phyloP scores from a whole-genome alignment of 2,113 vertebrate species.

The Emydocephalus ijimae region DNA sequence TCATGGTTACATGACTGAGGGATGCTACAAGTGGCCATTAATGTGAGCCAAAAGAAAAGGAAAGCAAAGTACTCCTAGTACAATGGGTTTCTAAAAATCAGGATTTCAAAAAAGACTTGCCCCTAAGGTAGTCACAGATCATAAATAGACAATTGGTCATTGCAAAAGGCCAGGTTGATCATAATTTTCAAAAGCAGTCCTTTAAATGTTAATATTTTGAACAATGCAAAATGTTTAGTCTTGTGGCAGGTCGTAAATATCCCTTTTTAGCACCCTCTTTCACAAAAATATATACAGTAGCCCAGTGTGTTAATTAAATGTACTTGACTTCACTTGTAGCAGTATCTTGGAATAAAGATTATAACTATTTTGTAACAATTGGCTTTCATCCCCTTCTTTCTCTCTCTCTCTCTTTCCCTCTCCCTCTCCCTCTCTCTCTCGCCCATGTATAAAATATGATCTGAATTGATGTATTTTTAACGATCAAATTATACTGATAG shows the following conservation, averaged over 20 bases:
- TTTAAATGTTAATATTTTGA: background rate
- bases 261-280: conserved; percentile 16
- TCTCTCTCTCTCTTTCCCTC: no score
- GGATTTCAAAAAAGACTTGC: background rate
- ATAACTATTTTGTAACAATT: conserved; percentile 56
- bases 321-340: conserved; percentile 40
- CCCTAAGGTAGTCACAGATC: background rate
- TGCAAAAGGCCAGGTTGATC: background rate
- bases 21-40: background rate
- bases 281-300: conserved; percentile 24
- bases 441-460: conserved; percentile 68
- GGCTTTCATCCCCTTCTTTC: background rate
- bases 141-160: background rate
- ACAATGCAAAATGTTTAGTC: background rate
- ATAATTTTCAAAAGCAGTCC: background rate
- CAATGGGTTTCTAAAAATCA: background rate
- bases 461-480: conserved; percentile 72
- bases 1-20: background rate
- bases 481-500: conserved; percentile 63
- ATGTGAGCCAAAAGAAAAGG: background rate
- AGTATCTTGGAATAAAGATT: conserved; percentile 49
- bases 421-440: background rate
- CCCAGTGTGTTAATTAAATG: conserved; percentile 56
- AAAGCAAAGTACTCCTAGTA: background rate
- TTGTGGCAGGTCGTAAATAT: background rate